Base-by-base conservation (phyloP, 2,888 invertebrate genomes). In the Neoaliturus tenellus region DNA sequence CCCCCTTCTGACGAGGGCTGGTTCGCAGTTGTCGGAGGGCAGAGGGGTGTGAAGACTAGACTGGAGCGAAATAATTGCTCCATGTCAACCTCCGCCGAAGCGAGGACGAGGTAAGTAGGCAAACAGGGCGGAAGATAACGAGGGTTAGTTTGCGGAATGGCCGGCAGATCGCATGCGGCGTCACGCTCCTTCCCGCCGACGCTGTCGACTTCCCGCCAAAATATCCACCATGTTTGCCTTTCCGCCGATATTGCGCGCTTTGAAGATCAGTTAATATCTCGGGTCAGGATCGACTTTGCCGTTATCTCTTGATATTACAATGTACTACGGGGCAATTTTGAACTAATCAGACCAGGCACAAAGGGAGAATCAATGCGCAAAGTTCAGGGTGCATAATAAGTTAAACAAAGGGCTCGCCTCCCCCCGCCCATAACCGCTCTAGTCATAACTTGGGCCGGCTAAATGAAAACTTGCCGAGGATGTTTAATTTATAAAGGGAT, bases 341-440 rank as follows among this genome's bases (percentile, higher is more conserved):
- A 82, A 82, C 73, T 82, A 82, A 82, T 82, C 82, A 58, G 55
- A 51, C 73, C 12, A 82, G 39, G 82, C 48, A 73, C 82, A 82
- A 73, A 82, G 82, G 51, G 73, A 12, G 58, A 82, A 82, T 82
- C 82, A 73, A 82, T 82, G 82, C 82, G 41, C 82, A 51, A 82
- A 82, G 82, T 82, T 82, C 82, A 81, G 82, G 82, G 82, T 73
- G 82, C 82, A 82, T 82, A 82, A 82, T 82, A 82, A 82, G 82
- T 82, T 82, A 51, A 71, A 82, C 82, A 82, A 82, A 82, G 82
- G 82, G 51, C 48, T 58, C 48, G 35, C 48, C 33, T 51, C 31
- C 69, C 55, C 69, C 81, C 80, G 33, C 39, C 55, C 55, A 80
- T 62, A 62, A 55, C 67, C 58, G 39, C 62, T 62, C 67, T 58